Evolutionary conservation across 2,797 vertebrate genomes (phyloP), one percentile per base, ranked within the genome.

Genomic region (Discoglossus pictus): DNA sequence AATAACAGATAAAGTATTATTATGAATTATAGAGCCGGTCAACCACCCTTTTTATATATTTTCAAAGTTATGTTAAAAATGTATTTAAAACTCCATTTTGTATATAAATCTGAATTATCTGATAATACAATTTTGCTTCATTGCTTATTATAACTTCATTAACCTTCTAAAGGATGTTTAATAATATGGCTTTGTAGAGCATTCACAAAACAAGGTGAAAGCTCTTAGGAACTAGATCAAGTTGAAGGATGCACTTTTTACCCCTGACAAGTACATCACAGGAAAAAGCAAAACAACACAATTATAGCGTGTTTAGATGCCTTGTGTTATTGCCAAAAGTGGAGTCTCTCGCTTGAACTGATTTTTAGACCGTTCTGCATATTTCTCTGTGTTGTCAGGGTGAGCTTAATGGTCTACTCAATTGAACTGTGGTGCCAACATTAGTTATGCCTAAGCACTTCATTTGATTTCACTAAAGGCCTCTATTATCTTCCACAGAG

Each of bases 271-370:
- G 31, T 54, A 55, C 58, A 54, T 55, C 34, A 15, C 15, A 40
- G 55, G 13, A 60, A 53, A 44, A 61, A 17, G 13, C 20, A 36
- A 48, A 54, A 55, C 40, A 54, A 62, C 61, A 40, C 59, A 54
- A 54, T 53, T 54, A 39, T 53, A 7, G 25, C 15, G 48, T 31
- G 11, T 65, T 52, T 54, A 23, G 47, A 27, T 10, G n/a, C 34
- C 2, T 46, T 69, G 66, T 62, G 7, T 25, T 27, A 13, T 39
- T 62, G 66, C 66, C 66, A 69, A 69, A 62, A 54, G 50, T 23
- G 42, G 38, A 9, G 50, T 47, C 42, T 62, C 40, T 62, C 34
- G 40, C 59, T 54, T 69, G 66, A 54, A 40, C 66, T 69, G 48
- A 25, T 62, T 55, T 27, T 25, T 52, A 27, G 34, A 69, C 40